Conservation (phyloP, 2,797 vertebrate species). For the Mastacembelus armatus region DNA sequence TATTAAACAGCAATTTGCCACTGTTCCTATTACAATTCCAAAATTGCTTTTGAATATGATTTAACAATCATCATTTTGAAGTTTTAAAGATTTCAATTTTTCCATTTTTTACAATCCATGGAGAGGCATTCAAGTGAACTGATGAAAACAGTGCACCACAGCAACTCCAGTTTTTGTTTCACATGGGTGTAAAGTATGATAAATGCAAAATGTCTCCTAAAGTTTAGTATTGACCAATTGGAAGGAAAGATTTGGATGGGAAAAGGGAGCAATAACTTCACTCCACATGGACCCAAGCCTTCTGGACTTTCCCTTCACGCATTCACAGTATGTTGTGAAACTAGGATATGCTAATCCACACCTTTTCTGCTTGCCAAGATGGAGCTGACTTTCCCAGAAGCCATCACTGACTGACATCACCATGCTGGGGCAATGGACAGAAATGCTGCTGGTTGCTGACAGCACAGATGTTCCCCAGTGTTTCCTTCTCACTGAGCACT, state of each 20-base stretch:
- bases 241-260: neutral
- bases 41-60: neutral
- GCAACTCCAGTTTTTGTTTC: neutral
- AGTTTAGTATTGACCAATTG: neutral
- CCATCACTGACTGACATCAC: conserved; percentile 39
- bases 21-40: neutral
- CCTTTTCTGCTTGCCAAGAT: conserved; percentile 57
- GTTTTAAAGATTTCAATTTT: neutral
- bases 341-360: conserved; percentile 50
- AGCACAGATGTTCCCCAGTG: neutral
- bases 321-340: conserved; percentile 55
- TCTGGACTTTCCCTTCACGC: conserved; percentile 51
- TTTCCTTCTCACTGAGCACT: conserved; percentile 7
- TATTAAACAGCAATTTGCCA: neutral
- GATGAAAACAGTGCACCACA: neutral
- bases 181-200: neutral
- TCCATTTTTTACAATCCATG: neutral
- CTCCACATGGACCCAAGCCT: conserved; percentile 13
- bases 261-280: conserved; percentile 13
- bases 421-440: conserved; percentile 13
- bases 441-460: conserved; percentile 21
- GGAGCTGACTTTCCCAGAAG: conserved; percentile 49
- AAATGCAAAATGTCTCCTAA: conserved; percentile 12
- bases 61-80: neutral
- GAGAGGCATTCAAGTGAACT: neutral